phyloP scores from a whole-genome alignment of 2,113 vertebrate species.

The Callorhinus ursinus region DNA sequence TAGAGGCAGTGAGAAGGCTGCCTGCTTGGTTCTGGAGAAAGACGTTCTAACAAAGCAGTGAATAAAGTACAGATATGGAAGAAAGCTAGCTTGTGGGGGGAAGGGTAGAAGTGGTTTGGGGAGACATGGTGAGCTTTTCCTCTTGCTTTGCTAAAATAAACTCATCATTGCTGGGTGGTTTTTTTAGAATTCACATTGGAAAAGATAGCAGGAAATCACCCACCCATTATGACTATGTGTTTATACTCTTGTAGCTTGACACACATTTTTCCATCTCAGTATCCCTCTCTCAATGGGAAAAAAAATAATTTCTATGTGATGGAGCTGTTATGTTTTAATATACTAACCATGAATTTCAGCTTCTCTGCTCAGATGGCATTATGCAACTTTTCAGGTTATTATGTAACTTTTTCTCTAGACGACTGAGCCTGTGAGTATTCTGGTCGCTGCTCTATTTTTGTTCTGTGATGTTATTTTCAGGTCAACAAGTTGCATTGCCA shows the following conservation, averaged over 20 bases:
- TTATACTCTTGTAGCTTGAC: background rate
- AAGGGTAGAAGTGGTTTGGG: background rate
- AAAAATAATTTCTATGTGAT: background rate
- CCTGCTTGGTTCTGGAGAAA: background rate
- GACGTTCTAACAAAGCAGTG: background rate
- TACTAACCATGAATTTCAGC: background rate
- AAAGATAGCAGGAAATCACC: background rate
- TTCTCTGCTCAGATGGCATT: background rate
- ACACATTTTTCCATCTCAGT: background rate
- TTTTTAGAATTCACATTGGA: background rate
- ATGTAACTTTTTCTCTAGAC: background rate
- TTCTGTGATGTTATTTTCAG: background rate
- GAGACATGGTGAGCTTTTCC: background rate
- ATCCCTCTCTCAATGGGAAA: background rate
- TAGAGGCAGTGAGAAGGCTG: background rate
- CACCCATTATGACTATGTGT: background rate
- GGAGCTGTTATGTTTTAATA: background rate
- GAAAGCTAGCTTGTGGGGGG: background rate
- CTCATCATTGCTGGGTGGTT: background rate
- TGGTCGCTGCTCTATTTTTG: conserved; percentile 40
- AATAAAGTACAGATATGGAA: background rate
- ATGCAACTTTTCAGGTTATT: background rate
- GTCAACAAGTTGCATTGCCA: background rate
- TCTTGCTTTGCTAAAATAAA: background rate
- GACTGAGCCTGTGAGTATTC: background rate